A percentile compares a stretch with the other conserved stretches of the same genome.
Evolutionary conservation across 2,888 invertebrate species (phyloP).

Genomic region (Nephrotoma flavescens): DNA sequence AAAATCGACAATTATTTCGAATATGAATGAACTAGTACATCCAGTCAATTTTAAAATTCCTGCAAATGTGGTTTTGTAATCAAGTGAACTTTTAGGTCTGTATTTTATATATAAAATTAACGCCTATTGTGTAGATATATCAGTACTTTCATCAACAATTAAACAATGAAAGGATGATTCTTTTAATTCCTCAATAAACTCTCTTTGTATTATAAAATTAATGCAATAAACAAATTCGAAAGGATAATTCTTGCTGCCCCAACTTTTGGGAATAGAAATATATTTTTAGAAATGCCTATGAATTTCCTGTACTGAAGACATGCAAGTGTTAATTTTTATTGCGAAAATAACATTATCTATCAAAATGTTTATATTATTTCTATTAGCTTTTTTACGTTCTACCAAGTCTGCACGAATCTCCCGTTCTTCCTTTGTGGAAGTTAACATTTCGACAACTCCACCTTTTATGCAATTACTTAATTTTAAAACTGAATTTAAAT

Average conservation of each 20-base stretch:
- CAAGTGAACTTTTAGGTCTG: not conserved
- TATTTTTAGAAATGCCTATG: too few relatives aligned
- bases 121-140: too few relatives aligned
- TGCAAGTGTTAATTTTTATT: slow-evolving; percentile 7
- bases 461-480: too few relatives aligned
- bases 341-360: slow-evolving; percentile 4
- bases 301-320: too few relatives aligned
- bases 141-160: slow-evolving; percentile 4
- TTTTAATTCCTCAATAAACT: slow-evolving; percentile 4
- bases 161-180: slow-evolving; percentile 4
- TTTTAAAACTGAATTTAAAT: too few relatives aligned
- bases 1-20: not conserved
- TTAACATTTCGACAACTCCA: too few relatives aligned
- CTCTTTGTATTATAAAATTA: slow-evolving; percentile 6
- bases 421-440: slow-evolving; percentile 4
- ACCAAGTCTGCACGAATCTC: slow-evolving; percentile 1
- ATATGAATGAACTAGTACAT: slow-evolving; percentile 1
- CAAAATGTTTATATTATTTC: not conserved
- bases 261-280: too few relatives aligned
- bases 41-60: slow-evolving; percentile 2
- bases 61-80: not conserved
- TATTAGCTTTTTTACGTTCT: too few relatives aligned
- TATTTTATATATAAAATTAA: not conserved
- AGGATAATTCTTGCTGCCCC: too few relatives aligned
- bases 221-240: slow-evolving; percentile 4